Base-by-base conservation (phyloP, 2,888 invertebrate species). In the Charanyca ferruginea region DNA sequence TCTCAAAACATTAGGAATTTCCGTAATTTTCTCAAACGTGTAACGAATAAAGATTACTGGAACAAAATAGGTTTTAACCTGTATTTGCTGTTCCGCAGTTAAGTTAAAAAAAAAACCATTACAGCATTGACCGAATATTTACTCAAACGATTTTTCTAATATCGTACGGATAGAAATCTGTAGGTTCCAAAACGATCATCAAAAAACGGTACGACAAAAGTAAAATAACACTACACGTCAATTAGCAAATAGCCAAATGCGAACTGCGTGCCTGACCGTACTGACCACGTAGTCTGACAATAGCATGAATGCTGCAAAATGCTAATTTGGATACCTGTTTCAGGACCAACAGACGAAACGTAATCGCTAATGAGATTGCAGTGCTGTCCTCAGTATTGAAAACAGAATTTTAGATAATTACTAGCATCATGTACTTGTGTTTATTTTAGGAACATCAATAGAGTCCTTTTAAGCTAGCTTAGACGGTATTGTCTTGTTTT, bases 301-400 rank as follows among this genome's bases (percentile, higher is more conserved):
- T 45, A n/a, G 45, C 58, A 38, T 55, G 51, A 65, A 58, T 48
- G 42, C 16, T 32, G 23, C 53, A 4, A 25, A 73, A 52, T 57
- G 35, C 22, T 51, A 49, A 64, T 64, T 68, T 68, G 23, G 32
- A 38, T 18, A 54, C 51, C 55, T 63, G 28, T 22, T 72, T 48
- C 42, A 32, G 5, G 3, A 45, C 25, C 68, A 66, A 11, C 66
- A 61, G 45, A 54, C 75, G 22, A 66, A 47, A 61, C 32, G 28
- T 58, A 61, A 74, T 74, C 53, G 49, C 38, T 74, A 79, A 79
- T 79, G 35, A 71, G 71, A 25, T 44, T 52, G 23, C n/a, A 32
- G 3, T 28, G 5, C 9, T 44, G 25, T 58, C n/a, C 25, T 35
- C 22, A 13, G 9, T n/a, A 18, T 35, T 18, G 0, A 49, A 49